Conservation (phyloP, 2,888 invertebrate species). For the Latrodectus hesperus region DNA sequence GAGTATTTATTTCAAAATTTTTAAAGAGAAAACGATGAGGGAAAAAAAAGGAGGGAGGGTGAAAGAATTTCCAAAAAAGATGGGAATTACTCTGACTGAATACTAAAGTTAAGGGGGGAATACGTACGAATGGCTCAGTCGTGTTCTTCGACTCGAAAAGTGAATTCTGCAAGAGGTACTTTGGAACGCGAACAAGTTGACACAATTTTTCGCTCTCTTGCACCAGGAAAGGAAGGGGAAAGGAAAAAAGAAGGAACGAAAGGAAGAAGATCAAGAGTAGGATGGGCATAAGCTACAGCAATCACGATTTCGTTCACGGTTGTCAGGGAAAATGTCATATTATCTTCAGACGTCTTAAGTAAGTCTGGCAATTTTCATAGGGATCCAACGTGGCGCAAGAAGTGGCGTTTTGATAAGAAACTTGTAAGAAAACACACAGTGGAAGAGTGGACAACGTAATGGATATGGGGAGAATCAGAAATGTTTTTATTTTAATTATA, state of each 20-base stretch:
- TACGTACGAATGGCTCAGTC: neutral
- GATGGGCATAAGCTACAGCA: no score
- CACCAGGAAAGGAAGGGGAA: neutral
- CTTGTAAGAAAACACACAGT: no score
- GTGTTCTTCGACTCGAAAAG: neutral
- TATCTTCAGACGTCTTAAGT: neutral
- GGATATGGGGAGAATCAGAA: no score
- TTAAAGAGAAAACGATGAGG: neutral
- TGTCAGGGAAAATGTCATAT: constrained; percentile 32
- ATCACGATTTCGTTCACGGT: neutral
- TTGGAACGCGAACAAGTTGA: neutral
- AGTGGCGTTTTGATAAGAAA: no score
- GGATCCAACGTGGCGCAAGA: no score
- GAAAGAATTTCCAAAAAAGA: neutral
- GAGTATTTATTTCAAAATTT: neutral
- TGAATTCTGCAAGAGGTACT: neutral
- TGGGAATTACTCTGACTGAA: neutral
- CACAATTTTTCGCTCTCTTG: neutral
- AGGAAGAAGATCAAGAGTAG: neutral
- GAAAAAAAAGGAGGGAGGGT: neutral
- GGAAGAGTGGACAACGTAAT: no score
- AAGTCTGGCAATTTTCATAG: no score
- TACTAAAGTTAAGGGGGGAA: neutral
- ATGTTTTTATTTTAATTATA: no score
- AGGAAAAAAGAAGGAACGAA: neutral